Evolutionary conservation across 2,113 vertebrate species (phyloP), one percentile per base, ranked within the genome.

Genomic region (Alectura lathami): DNA sequence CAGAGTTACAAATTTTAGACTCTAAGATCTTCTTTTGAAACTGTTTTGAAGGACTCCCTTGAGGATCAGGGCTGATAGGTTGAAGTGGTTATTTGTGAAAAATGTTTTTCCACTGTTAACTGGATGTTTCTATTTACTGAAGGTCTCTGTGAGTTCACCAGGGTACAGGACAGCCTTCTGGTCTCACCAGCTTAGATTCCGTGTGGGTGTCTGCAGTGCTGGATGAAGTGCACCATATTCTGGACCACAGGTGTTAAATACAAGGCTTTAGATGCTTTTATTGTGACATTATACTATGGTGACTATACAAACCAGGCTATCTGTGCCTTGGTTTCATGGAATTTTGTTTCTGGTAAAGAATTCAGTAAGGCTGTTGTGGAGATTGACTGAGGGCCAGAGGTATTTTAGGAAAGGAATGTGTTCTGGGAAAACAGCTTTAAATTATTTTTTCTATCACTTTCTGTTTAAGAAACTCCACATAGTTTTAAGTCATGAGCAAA

Each of bases 21-120:
- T 72, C 43, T 56, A 72, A 85, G 26, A 83, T 66, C 82, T 67
- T 80, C 45, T 83, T 90, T 60, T 77, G 72, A 88, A 88, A 80
- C 22, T 45, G 29, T 67, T 94, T 59, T 74, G 60, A 88, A 94
- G 56, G 51, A 81, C 32, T 93, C 91, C 66, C 76, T 81, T 56
- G 91, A 92, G 92, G 56, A 84, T 78, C 38, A 51, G 56, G 29
- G 42, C 76, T 93, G 91, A 93, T 70, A 88, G 63, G 73, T 91
- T 83, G 91, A 47, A 86, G 38, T 22, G 26, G 64, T 88, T 92
- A 86, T 56, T 88, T 54, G 59, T 70, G 72, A 88, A 83, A 96
- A 91, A 91, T 30, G 50, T 67, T 95, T 54, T 86, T 42, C 50
- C 51, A 23, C 22, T 43, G 8, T 69, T 67, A 77, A 66, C 42